Percentiles rank a stretch among this genome's conserved stretches.
Evolutionary conservation across 2,888 invertebrate species (phyloP).

Genomic region (Sphaerophoria rueppellii): DNA sequence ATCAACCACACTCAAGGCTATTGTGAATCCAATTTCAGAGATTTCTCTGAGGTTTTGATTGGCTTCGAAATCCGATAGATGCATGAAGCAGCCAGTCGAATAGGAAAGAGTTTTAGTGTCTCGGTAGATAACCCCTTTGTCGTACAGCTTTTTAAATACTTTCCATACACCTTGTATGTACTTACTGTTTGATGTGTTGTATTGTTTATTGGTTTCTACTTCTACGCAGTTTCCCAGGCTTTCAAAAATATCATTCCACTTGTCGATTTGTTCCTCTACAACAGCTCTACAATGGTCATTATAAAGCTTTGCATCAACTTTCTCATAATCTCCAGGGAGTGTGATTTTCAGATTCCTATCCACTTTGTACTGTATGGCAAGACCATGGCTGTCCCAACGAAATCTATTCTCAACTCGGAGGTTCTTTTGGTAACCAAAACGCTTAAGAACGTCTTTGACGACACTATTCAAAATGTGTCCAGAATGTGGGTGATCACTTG

Average conservation of each 20-base stretch:
- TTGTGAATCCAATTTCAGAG: slow-evolving; percentile 94
- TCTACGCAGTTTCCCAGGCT: slow-evolving; percentile 98
- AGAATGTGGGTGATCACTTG: slow-evolving; percentile 97
- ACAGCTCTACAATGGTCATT: slow-evolving; percentile 96
- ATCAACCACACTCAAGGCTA: slow-evolving; percentile 91
- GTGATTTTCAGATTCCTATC: slow-evolving; percentile 93
- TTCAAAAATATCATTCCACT: slow-evolving; percentile 92
- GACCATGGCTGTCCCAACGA: slow-evolving; percentile 98
- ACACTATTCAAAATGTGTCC: slow-evolving; percentile 98
- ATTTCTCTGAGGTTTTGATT: slow-evolving; percentile 98
- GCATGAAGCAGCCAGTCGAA: slow-evolving; percentile 96
- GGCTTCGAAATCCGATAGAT: slow-evolving; percentile 97
- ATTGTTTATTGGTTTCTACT: slow-evolving; percentile 98
- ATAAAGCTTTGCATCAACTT: slow-evolving; percentile 96
- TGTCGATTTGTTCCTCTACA: slow-evolving; percentile 94
- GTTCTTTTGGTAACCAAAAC: slow-evolving; percentile 95
- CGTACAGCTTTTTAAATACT: slow-evolving; percentile 95
- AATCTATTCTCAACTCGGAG: slow-evolving; percentile 93
- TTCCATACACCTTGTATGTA: slow-evolving; percentile 99
- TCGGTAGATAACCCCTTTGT: slow-evolving; percentile 96
- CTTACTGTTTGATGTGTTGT: slow-evolving; percentile 97
- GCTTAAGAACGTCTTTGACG: slow-evolving; percentile 96
- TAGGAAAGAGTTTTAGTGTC: slow-evolving; percentile 99
- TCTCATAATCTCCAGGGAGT: slow-evolving; percentile 96
- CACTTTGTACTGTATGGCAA: slow-evolving; percentile 95